Percentiles rank a stretch among this genome's conserved stretches.
These are phyloP conservation scores for Apis cerana DNA, from an alignment of 1,140 invertebrate genomes.

Conservation along the genomic window DNA sequence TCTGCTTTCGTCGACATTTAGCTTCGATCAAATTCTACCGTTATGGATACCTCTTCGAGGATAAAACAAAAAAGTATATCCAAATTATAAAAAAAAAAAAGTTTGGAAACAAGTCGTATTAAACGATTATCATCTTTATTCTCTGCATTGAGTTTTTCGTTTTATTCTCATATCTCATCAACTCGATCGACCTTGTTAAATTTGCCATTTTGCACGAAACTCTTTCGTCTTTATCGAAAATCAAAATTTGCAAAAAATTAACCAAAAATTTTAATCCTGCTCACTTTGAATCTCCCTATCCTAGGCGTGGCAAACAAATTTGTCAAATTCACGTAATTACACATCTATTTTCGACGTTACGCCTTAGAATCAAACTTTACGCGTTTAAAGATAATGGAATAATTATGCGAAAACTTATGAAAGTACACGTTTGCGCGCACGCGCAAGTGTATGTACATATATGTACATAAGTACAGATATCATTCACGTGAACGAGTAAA, in stretches of 20 bases:
- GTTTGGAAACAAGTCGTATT: too few relatives aligned
- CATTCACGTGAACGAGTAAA: neutral
- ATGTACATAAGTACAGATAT: too few relatives aligned
- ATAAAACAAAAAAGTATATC: too few relatives aligned
- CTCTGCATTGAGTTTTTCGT: too few relatives aligned
- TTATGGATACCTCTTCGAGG: neutral
- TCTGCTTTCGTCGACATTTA: slow-evolving; percentile 72
- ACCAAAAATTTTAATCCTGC: neutral
- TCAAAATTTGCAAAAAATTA: neutral
- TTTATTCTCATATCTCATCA: neutral
- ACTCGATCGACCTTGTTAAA: neutral
- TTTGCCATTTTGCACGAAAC: neutral
- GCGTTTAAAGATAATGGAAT: neutral
- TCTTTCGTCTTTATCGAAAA: neutral
- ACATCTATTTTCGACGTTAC: neutral
- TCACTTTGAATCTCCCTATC: slow-evolving; percentile 8
- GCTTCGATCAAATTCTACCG: neutral
- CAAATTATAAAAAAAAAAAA: neutral
- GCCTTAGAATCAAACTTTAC: neutral
- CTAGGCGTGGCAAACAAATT: neutral
- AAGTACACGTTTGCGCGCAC: neutral
- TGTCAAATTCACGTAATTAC: neutral
- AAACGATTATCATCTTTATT: neutral
- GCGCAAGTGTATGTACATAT: neutral
- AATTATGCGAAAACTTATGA: neutral